A percentile compares a stretch with the other conserved stretches of the same genome.
These are phyloP conservation scores for Eurosta solidaginis DNA, from an alignment of 1,140 invertebrate species.

Conservation along the genomic window DNA sequence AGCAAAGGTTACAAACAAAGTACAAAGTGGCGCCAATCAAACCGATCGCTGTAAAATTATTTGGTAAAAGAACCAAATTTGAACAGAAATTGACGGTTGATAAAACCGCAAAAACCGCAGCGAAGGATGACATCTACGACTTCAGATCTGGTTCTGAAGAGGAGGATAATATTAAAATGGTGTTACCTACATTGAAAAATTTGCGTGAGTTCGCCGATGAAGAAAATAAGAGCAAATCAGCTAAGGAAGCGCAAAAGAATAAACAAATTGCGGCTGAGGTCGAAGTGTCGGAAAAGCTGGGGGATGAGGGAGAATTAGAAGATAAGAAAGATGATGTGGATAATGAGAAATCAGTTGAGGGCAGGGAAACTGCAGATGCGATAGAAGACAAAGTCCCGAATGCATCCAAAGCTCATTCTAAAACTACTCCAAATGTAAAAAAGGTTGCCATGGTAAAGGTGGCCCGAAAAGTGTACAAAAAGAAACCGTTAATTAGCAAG, in stretches of 20 bases:
- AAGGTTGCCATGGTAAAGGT: background rate
- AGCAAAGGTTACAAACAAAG: slow-evolving; percentile 30
- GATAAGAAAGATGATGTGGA: background rate
- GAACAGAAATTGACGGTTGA: slow-evolving; percentile 4
- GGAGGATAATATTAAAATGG: slow-evolving; percentile 57
- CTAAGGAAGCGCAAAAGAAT: background rate
- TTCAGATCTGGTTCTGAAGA: slow-evolving; percentile 56
- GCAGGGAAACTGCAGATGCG: background rate
- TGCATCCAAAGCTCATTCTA: background rate
- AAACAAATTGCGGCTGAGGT: background rate
- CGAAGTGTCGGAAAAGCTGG: background rate
- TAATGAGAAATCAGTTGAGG: slow-evolving; percentile 16
- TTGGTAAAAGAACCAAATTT: slow-evolving; percentile 19
- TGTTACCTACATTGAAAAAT: slow-evolving; percentile 50
- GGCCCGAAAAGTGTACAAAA: background rate
- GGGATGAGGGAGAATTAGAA: background rate
- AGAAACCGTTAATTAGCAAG: background rate
- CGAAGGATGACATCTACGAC: slow-evolving; percentile 50
- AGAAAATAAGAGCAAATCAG: slow-evolving; percentile 43
- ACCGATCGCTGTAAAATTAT: background rate
- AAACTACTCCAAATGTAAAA: background rate
- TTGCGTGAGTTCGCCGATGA: slow-evolving; percentile 54
- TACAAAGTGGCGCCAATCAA: slow-evolving; percentile 31
- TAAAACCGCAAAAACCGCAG: background rate
- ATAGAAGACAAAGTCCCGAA: background rate